Evolutionary conservation across 2,888 invertebrate species (phyloP).

Genomic region (Drosophila incognita): DNA sequence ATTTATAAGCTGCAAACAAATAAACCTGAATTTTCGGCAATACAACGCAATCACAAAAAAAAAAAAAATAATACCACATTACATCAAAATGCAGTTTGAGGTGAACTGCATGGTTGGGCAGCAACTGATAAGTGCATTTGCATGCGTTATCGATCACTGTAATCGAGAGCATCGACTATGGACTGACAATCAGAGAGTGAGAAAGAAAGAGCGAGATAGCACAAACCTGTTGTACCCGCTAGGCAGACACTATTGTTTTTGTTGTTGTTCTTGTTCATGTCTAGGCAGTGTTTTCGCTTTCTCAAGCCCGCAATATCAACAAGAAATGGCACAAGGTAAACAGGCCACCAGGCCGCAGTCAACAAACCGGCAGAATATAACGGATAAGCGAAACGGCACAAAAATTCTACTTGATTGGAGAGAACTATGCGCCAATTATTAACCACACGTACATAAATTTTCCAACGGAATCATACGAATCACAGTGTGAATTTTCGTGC

Average conservation of each 20-base stretch:
- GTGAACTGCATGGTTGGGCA: conserved; percentile 43
- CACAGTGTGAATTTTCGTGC: conserved; percentile 6
- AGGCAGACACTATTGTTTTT: conserved; percentile 41
- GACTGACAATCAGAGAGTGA: conserved; percentile 12
- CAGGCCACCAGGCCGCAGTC: conserved; percentile 39
- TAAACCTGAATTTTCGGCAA: conserved; percentile 64
- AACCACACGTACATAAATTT: conserved; percentile 17
- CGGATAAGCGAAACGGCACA: conserved; percentile 18
- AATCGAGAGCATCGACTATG: conserved; percentile 39
- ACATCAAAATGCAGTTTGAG: conserved; percentile 54
- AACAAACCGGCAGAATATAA: conserved; percentile 35
- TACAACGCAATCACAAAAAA: conserved; percentile 5
- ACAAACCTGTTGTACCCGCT: conserved; percentile 55
- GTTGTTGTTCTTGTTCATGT: conserved; percentile 29
- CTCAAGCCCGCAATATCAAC: conserved; percentile 22
- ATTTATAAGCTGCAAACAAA: conserved; percentile 59
- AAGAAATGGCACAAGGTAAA: conserved; percentile 70
- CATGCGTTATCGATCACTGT: conserved; percentile 45
- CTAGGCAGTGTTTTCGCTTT: conserved; percentile 69
- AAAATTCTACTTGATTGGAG: conserved; percentile 18
- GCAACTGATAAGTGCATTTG: conserved; percentile 37
- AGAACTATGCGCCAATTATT: conserved; percentile 5
- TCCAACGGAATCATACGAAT: conserved; percentile 5
- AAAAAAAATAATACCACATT: conserved; percentile 18
- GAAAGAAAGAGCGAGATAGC: conserved; percentile 10